Evolutionary conservation across 2,797 vertebrate species (phyloP), one percentile per base, ranked within the genome.

Genomic region (Pristis pectinata): DNA sequence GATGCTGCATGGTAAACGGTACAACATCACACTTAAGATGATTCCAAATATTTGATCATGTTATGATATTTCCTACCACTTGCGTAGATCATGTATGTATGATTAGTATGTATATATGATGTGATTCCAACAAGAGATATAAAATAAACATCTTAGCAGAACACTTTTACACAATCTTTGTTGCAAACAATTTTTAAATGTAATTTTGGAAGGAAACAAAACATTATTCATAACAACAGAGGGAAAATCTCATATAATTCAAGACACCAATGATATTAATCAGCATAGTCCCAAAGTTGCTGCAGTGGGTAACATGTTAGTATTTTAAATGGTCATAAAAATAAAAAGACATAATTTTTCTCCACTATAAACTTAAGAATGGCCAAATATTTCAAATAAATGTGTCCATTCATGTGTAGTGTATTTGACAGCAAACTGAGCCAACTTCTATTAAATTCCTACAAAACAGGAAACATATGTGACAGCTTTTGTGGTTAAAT

Each of bases 381-480:
- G 49, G 67, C 44, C 67, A 93, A 93, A 72, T 72, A 41, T 72
- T 93, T 70, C 91, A 93, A 41, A 49, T 93, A 49, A 93, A 93
- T 93, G 70, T 74, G 70, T 7, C 92, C 70, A 93, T 74, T 74
- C 67, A 64, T 72, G 87, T 67, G 61, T n/a, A 24, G 64, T 93
- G 67, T 34, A 74, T 93, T 74, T 74, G 44, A 93, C 70, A 93
- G 70, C 44, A 74, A 93, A 93, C 30, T 74, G 49, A 74, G 44
- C 70, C 92, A 93, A 93, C 70, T 93, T 74, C 41, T 72, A 49
- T 93, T 74, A 53, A 93, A 93, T 93, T 74, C 92, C 41, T 17
- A 44, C 49, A 87, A 53, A 93, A 93, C 70, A 93, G 70, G 92
- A 93, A 53, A 74, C 92, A 93, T 34, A 72, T 93, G 70, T 93